Base-by-base conservation (phyloP, 1,140 invertebrate species). In the Argopecten irradians region DNA sequence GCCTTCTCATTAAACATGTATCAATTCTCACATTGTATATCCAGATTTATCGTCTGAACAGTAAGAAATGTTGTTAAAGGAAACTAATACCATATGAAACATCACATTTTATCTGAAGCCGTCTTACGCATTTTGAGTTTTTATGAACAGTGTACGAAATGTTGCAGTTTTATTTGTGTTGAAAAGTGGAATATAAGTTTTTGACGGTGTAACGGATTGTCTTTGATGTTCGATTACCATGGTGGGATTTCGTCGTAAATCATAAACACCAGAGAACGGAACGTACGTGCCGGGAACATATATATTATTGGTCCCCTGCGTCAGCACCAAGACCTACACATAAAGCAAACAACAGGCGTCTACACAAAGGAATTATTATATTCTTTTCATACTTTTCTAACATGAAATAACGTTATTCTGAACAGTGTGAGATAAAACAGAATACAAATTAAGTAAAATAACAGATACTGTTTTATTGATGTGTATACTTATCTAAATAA, bases 401-500 rank as follows among this genome's bases (percentile, higher is more conserved):
- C 55, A n/a, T 71, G 55, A 71, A 71, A 71, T 71, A 71, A 19
- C 3, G 19, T 16, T 19, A 71, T 71, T 71, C 22, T 71, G 55
- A 16, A 16, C 16, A 71, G n/a, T 28, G 28, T 28, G 55, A 71
- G 55, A 71, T 71, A n/a, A 71, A 71, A 71, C 55, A 71, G 55
- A 71, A 3, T 28, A n/a, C n/a, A 28, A 71, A 71, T 28, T 71
- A 16, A 28, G n/a, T 28, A 1, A 71, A 71, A 71, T 71, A 1
- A 11, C 28, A 28, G 28, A 16, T n/a, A n/a, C 1, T 71, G 55
- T n/a, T 71, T 28, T 71, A 71, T n/a, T 71, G 13, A n/a, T 71
- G 28, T 71, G n/a, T 71, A 71, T 71, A 71, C 55, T 28, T 71
- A 71, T 71, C 55, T 71, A n/a, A 71, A 71, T 71, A 71, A 71